Percentiles rank a stretch among this genome's conserved stretches.
Conservation (phyloP, 2,797 vertebrate genomes). For the Podarcis siculus region DNA sequence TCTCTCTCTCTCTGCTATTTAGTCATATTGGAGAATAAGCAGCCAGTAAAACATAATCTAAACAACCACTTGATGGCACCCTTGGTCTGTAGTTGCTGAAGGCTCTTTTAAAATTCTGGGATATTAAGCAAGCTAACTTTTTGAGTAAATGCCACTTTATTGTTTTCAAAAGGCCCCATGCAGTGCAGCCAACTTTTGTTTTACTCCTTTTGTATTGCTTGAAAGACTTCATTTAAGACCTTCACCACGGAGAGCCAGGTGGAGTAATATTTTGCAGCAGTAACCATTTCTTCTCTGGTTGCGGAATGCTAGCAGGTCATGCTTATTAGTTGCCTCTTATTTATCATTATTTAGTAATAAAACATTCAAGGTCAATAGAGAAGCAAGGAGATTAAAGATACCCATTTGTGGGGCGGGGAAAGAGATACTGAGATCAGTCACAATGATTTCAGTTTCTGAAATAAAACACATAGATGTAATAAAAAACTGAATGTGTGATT, state of each 20-base stretch:
- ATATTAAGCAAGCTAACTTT: constrained; percentile 29
- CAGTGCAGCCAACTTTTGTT: not conserved
- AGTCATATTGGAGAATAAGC: not conserved
- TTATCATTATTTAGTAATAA: constrained; percentile 20
- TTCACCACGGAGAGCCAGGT: not conserved
- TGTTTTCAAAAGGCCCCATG: not conserved
- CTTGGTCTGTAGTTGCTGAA: constrained; percentile 37
- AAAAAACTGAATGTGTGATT: not conserved
- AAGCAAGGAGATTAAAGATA: not conserved
- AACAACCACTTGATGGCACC: constrained; percentile 76
- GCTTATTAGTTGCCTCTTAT: not conserved
- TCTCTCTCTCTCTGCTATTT: too few species aligned
- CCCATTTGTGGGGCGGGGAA: not conserved
- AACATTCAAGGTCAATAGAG: not conserved
- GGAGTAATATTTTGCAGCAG: not conserved
- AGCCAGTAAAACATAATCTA: constrained; percentile 18
- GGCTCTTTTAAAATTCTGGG: not conserved
- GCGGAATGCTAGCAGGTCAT: not conserved
- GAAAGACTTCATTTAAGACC: not conserved
- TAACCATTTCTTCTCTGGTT: not conserved
- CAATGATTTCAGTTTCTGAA: not conserved
- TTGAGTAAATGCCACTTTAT: not conserved
- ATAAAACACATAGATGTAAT: not conserved
- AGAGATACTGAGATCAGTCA: not conserved
- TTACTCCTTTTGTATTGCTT: not conserved